Conservation (phyloP, 2,888 invertebrate species). For the Archips xylosteana region DNA sequence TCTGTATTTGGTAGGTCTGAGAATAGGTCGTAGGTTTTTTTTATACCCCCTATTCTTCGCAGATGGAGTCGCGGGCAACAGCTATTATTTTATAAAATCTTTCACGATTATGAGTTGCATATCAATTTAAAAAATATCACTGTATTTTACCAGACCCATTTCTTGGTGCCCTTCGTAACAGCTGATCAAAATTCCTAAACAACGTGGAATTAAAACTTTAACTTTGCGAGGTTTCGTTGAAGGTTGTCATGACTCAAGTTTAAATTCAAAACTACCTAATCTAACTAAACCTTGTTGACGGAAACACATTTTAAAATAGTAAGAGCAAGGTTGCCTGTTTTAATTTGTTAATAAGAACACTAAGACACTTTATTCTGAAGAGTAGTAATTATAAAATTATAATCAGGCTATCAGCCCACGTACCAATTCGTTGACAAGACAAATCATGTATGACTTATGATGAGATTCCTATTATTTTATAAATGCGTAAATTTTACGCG, state of each 20-base stretch:
- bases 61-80: too few relatives aligned
- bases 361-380: too few relatives aligned
- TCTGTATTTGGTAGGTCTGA: too few relatives aligned
- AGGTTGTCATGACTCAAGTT: not conserved
- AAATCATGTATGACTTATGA: too few relatives aligned
- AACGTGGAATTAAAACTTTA: not conserved
- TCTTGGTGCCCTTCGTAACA: not conserved
- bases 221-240: constrained; percentile 15
- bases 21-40: too few relatives aligned
- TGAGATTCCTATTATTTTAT: too few relatives aligned
- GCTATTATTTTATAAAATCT: not conserved
- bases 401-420: too few relatives aligned
- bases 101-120: not conserved
- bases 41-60: too few relatives aligned
- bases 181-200: constrained; percentile 13
- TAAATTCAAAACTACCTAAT: not conserved
- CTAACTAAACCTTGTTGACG: not conserved
- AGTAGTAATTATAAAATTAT: too few relatives aligned
- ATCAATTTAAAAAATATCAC: not conserved
- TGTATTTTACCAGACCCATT: not conserved
- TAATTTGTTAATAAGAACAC: too few relatives aligned
- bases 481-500: too few relatives aligned
- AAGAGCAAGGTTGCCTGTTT: not conserved
- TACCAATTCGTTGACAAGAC: too few relatives aligned
- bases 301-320: not conserved